phyloP scores from a whole-genome alignment of 2,888 invertebrate genomes.

The Ochropleura plecta region DNA sequence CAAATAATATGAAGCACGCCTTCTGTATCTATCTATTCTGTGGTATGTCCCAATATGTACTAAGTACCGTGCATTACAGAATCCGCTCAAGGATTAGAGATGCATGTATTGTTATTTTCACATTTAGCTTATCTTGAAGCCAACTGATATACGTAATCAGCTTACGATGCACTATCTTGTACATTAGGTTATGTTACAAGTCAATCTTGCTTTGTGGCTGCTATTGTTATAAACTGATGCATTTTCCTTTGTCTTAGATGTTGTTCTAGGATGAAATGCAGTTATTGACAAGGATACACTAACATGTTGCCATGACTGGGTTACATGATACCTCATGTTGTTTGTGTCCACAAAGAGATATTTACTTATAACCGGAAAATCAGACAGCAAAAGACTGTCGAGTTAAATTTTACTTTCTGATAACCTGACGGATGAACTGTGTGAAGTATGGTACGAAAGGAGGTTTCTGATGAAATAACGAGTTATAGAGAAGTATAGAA shows the following conservation, averaged over 20 bases:
- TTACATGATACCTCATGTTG: no score
- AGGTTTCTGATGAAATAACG: no score
- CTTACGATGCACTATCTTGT: constrained; percentile 16
- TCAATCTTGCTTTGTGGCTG: not conserved
- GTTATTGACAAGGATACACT: no score
- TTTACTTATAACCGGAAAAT: no score
- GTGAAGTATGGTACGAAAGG: no score
- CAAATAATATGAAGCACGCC: not conserved
- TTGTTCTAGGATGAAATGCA: not conserved
- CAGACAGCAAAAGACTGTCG: no score
- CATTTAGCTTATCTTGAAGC: constrained; percentile 24
- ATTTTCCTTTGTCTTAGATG: not conserved
- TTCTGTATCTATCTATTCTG: not conserved
- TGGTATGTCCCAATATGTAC: not conserved
- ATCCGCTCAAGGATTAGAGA: constrained; percentile 31
- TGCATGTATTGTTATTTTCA: constrained; percentile 27
- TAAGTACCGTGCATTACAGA: not conserved
- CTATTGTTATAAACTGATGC: not conserved
- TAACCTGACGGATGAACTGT: no score
- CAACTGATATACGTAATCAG: constrained; percentile 17
- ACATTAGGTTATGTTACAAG: not conserved
- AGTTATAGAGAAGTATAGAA: no score
- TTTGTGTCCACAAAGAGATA: no score
- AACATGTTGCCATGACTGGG: no score
- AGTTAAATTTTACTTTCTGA: no score